Base-by-base conservation (phyloP, 2,888 invertebrate species). In the Eristalis intricaria region DNA sequence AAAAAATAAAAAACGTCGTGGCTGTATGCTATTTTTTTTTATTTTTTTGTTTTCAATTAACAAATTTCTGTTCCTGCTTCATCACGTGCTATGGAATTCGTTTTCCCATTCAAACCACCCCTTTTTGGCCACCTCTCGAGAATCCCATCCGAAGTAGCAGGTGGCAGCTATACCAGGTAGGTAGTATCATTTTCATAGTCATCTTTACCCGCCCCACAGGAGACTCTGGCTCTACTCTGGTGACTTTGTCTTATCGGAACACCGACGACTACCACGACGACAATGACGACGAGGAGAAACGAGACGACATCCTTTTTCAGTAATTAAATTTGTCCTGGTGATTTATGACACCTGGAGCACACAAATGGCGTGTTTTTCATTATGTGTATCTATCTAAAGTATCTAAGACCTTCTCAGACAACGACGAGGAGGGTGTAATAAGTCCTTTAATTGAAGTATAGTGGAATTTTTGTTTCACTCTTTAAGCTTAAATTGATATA, bases 261-360 rank as follows among this genome's bases (percentile, higher is more conserved):
- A 65, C 23, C 29, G 19, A 61, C 76, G 68, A 76, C 50, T 3
- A 4, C 40, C 0, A 50, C 43, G 50, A 56, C 60, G 64, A 26
- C 35, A 19, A 26, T 50, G 50, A 19, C 50, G 50, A 19, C 19
- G 32, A 38, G 56, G 81, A 71, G 69, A 82, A 83, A 78, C 83
- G 78, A 86, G 84, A 87, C 84, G 84, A 87, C 87, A 87, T 87
- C 87, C 87, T 87, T 85, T 88, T 88, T 88, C 78, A 89, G 89
- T 90, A 90, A 90, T 90, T 90, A 90, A 90, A 90, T 90, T 89
- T 90, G 89, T 90, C 89, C 89, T 86, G 87, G 89, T 90, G 90
- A 90, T 90, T 90, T 90, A 90, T 90, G 89, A 89, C 88, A 89
- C 82, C 81, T 85, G 69, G 75, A 88, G 83, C 83, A 89, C 83